Evolutionary conservation across 2,888 invertebrate species (phyloP), one percentile per base, ranked within the genome.

Genomic region (Eulithis prunata): DNA sequence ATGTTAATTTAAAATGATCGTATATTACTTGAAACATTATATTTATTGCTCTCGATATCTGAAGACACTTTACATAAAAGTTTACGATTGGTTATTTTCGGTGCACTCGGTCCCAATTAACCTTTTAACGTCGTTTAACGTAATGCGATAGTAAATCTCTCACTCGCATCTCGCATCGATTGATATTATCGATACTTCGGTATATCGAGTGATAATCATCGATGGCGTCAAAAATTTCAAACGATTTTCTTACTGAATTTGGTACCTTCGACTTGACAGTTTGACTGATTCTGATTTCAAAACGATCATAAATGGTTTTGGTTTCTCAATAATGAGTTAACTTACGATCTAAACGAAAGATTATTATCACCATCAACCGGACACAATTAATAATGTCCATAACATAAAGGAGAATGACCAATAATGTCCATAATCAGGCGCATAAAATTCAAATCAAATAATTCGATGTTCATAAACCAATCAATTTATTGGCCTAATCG

Each of bases 101-200:
- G 77, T 51, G 57, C 82, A 83, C 78, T 80, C 83, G 80, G 81
- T 80, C 73, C 86, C 85, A 88, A 90, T 90, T 89, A 88, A 87
- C 85, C 87, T 86, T 87, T 87, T 83, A 80, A 81, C 81, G 86
- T 82, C 82, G 77, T 77, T 82, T 81, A 81, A 75, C 75, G 73
- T 87, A 86, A 85, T 83, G 83, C 78, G 77, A 75, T 78, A 82
- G 82, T 90, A 87, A 89, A 90, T 90, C 85, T 76, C 72, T 67
- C 68, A 74, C 73, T 74, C 73, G 81, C 80, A 80, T 78, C 78
- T 80, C 80, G 80, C 80, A 80, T 70, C 75, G 78, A 78, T 78
- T 80, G 78, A 84, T 80, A 45, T 43, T 67, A 62, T 58, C 54
- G 64, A 64, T 41, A 41, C 41, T 41, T 41, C 8, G 41, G 32